Conservation (phyloP, 2,113 vertebrate genomes). For the Pao palembangensis region DNA sequence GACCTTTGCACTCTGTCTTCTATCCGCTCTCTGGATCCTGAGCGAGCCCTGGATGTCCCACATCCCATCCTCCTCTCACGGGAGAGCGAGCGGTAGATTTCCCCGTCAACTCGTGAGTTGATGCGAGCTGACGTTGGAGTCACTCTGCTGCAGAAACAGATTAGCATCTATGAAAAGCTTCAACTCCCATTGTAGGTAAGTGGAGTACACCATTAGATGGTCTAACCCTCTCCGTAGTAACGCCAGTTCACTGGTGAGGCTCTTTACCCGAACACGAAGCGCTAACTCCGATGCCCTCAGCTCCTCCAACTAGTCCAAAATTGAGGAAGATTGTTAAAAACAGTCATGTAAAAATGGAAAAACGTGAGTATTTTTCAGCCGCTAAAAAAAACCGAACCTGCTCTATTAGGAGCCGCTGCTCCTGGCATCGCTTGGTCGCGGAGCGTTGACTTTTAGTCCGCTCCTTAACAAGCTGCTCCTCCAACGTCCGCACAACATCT, state of each 20-base stretch:
- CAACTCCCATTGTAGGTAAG: conserved; percentile 2
- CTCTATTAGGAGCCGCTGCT: conserved; percentile 77
- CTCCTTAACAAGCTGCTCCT: conserved; percentile 84
- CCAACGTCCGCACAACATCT: conserved; percentile 74
- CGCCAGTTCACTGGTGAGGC: conserved; percentile 80
- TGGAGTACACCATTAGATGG: conserved; percentile 47
- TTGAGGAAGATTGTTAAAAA: conserved; percentile 3
- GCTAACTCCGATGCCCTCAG: conserved; percentile 78
- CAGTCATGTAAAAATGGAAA: not conserved
- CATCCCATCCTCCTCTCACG: conserved; percentile 64
- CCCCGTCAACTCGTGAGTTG: conserved; percentile 46
- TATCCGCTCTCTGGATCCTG: conserved; percentile 73
- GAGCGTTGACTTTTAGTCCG: conserved; percentile 74
- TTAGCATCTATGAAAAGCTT: not conserved
- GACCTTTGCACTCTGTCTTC: conserved; percentile 68
- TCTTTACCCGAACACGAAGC: conserved; percentile 81
- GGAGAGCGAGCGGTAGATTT: conserved; percentile 70
- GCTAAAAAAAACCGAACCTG: conserved; percentile 74
- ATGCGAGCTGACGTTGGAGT: conserved; percentile 55
- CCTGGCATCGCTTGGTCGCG: conserved; percentile 74
- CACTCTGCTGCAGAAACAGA: conserved; percentile 61
- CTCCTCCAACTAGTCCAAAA: conserved; percentile 78
- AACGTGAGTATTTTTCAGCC: not conserved
- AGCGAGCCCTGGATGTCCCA: conserved; percentile 61
- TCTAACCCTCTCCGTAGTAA: conserved; percentile 81